Percentiles rank a stretch among this genome's conserved stretches.
These are phyloP conservation scores for Stigmatopora nigra DNA, from an alignment of 2,113 vertebrate genomes.

Conservation along the genomic window DNA sequence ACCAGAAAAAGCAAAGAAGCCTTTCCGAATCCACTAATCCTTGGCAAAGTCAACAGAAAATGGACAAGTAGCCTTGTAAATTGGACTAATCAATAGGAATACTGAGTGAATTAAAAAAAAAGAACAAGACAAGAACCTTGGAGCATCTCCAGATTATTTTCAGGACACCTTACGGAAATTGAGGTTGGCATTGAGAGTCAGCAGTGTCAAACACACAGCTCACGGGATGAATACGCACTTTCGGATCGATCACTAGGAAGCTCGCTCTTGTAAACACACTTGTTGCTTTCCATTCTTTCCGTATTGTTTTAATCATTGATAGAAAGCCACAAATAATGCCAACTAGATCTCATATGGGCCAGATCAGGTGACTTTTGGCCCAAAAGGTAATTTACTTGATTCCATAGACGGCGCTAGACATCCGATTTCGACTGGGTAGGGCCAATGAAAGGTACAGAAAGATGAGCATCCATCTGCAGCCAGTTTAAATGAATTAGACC, in stretches of 20 bases:
- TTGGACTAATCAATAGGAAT: constrained; percentile 57
- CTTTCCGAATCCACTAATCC: constrained; percentile 52
- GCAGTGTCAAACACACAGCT: constrained; percentile 45
- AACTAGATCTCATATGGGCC: too few relatives aligned
- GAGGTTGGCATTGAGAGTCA: constrained; percentile 52
- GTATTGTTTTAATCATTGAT: constrained; percentile 26
- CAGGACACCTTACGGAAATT: constrained; percentile 50
- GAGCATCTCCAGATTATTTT: constrained; percentile 57
- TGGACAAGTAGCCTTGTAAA: constrained; percentile 29
- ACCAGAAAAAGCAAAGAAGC: constrained; percentile 42
- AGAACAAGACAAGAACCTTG: constrained; percentile 39
- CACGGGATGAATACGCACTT: constrained; percentile 39
- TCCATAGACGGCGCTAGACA: too few relatives aligned
- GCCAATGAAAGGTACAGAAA: too few relatives aligned
- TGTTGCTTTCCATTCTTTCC: background rate
- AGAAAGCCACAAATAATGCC: too few relatives aligned
- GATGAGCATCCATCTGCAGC: too few relatives aligned
- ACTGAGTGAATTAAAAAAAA: constrained; percentile 53
- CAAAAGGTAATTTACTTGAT: too few relatives aligned
- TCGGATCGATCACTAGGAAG: background rate
- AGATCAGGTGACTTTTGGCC: too few relatives aligned
- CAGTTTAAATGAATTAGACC: too few relatives aligned
- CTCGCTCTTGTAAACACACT: constrained; percentile 6
- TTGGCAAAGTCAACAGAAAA: constrained; percentile 22
- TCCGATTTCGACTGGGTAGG: too few relatives aligned